A percentile compares a stretch with the other conserved stretches of the same genome.
Conservation (phyloP, 2,797 vertebrate genomes). For the Gymnocypris eckloni region DNA sequence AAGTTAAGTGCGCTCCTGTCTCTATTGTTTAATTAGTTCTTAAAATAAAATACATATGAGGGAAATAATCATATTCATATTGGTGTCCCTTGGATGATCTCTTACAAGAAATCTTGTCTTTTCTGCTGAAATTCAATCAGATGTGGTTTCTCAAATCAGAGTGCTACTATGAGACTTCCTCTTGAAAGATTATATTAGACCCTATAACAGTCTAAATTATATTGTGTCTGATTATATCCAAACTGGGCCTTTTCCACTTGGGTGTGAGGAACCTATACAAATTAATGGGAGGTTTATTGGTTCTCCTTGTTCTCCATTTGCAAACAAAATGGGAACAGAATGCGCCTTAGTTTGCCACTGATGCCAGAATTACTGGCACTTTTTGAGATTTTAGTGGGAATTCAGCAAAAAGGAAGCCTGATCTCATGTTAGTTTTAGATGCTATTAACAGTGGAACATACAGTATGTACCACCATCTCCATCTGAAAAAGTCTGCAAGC, state of each 20-base stretch:
- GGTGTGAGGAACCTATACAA: constrained; percentile 21
- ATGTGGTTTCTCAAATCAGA: neutral
- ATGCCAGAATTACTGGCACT: constrained; percentile 23
- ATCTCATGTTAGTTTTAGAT: neutral
- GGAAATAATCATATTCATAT: neutral
- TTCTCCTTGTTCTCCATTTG: constrained; percentile 34
- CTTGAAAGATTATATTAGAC: constrained; percentile 18
- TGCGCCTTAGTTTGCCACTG: constrained; percentile 17
- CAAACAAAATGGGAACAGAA: constrained; percentile 16
- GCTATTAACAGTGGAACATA: neutral
- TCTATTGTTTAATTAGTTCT: neutral
- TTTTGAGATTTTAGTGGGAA: constrained; percentile 1
- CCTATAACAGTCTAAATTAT: neutral
- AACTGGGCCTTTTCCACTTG: constrained; percentile 10
- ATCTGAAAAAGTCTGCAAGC: neutral
- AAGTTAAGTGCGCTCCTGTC: neutral
- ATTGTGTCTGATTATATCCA: constrained; percentile 11
- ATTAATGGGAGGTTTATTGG: constrained; percentile 10
- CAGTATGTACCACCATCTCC: neutral
- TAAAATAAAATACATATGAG: neutral
- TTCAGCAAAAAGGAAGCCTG: no score
- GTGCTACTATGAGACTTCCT: neutral
- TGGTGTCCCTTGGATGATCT: neutral
- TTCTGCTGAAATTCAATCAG: constrained; percentile 22
- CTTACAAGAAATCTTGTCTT: constrained; percentile 18